phyloP scores from a whole-genome alignment of 2,888 invertebrate species.

The Odiellus spinosus region DNA sequence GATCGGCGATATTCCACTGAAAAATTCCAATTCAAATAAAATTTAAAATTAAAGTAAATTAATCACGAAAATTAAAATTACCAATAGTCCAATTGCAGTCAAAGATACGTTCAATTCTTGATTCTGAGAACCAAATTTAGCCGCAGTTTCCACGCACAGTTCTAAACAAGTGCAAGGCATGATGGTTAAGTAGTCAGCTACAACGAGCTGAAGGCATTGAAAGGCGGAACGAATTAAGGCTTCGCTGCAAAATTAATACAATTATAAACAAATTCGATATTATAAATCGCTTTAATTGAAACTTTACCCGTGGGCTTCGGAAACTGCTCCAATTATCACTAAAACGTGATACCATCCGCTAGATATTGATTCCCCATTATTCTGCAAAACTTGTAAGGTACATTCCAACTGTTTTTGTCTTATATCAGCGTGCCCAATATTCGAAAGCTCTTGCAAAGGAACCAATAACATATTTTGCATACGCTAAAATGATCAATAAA shows the following conservation, averaged over 20 bases:
- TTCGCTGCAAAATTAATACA: slow-evolving; percentile 46
- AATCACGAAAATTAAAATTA: slow-evolving; percentile 33
- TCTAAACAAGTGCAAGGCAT: slow-evolving; percentile 85
- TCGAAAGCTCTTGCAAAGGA: slow-evolving; percentile 79
- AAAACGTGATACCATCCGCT: slow-evolving; percentile 91
- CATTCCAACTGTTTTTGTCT: slow-evolving; percentile 87
- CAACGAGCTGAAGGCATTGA: slow-evolving; percentile 85
- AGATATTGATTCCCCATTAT: slow-evolving; percentile 74
- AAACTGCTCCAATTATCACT: slow-evolving; percentile 87
- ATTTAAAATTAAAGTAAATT: too few relatives aligned
- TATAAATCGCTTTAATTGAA: not conserved
- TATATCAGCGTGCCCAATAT: slow-evolving; percentile 80
- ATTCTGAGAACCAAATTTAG: slow-evolving; percentile 88
- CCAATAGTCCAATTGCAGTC: slow-evolving; percentile 91
- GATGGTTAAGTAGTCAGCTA: slow-evolving; percentile 80
- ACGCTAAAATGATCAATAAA: too few relatives aligned
- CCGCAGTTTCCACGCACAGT: slow-evolving; percentile 75
- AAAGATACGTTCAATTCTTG: slow-evolving; percentile 93
- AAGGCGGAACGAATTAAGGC: slow-evolving; percentile 82
- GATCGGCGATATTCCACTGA: slow-evolving; percentile 97
- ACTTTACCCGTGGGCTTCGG: slow-evolving; percentile 67
- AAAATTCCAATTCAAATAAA: too few relatives aligned
- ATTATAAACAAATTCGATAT: not conserved
- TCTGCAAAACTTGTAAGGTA: slow-evolving; percentile 78
- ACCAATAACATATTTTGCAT: slow-evolving; percentile 71